Base-by-base conservation (phyloP, 2,888 invertebrate genomes). In the Nysson spinosus region DNA sequence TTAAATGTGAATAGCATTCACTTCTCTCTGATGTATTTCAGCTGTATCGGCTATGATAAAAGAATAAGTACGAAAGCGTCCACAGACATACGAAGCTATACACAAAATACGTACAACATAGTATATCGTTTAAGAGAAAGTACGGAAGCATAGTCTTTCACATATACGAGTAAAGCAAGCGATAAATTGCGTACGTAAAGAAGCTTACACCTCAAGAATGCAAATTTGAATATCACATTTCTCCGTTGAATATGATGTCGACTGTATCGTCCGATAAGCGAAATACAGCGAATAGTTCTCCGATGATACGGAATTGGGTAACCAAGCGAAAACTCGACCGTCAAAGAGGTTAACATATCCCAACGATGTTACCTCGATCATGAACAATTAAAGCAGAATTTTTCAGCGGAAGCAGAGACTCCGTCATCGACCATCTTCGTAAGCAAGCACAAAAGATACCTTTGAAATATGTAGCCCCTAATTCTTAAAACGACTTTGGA, bases 151-250 rank as follows among this genome's bases (percentile, higher is more conserved):
- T 30, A 55, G 58, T 30, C 42, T 55, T 14, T 28, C 7, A 63
- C 54, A 46, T 44, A 30, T 28, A 40, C 14, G 30, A 39, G 43
- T 11, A 50, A 71, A 71, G 72, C 72, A 71, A 71, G 75, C 75
- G 26, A 66, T 51, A 72, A 58, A 35, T 35, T 58, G 69, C 57
- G 28, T 46, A 72, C 58, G 58, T 43, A 64, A 57, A 58, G 71
- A 73, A 67, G 60, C 60, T 54, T 44, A 14, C 19, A 58, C 34
- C 44, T 46, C 24, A 16, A 30, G 6, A 28, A 26, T 28, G n/a
- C n/a, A n/a, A n/a, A n/a, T n/a, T n/a, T n/a, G n/a, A n/a, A n/a
- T n/a, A n/a, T n/a, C n/a, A n/a, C n/a, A n/a, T n/a, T n/a, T n/a
- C n/a, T n/a, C n/a, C n/a, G n/a, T n/a, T n/a, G n/a, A n/a, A n/a